A percentile compares a stretch with the other conserved stretches of the same genome.
These are phyloP conservation scores for Thyatira batis DNA, from an alignment of 2,888 invertebrate genomes.

Conservation along the genomic window DNA sequence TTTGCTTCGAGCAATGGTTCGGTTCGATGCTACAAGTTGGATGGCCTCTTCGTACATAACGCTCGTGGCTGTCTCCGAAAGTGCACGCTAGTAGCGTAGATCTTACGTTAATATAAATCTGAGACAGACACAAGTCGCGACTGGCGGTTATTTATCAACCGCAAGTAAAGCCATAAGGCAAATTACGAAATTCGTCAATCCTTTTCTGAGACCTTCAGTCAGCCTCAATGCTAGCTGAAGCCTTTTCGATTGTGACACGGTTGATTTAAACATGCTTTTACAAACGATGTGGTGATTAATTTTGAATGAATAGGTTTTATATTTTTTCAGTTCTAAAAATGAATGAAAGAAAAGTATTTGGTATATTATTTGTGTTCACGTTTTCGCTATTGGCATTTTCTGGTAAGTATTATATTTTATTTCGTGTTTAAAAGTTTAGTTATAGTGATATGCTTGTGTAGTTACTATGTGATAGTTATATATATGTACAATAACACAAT, in stretches of 20 bases:
- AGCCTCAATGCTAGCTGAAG: slow-evolving; percentile 63
- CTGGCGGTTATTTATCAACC: slow-evolving; percentile 45
- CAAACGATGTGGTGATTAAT: slow-evolving; percentile 55
- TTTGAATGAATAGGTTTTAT: slow-evolving; percentile 37
- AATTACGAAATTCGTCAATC: slow-evolving; percentile 63
- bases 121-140: slow-evolving; percentile 26
- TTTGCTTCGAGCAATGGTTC: not conserved
- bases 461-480: too few species aligned
- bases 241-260: slow-evolving; percentile 52
- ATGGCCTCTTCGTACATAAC: slow-evolving; percentile 55
- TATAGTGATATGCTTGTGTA: too few species aligned
- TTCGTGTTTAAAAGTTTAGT: too few species aligned
- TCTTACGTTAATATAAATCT: slow-evolving; percentile 46
- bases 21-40: slow-evolving; percentile 29
- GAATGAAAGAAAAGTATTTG: slow-evolving; percentile 47
- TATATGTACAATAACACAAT: too few species aligned
- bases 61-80: slow-evolving; percentile 61
- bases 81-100: slow-evolving; percentile 59
- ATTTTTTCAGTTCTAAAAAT: slow-evolving; percentile 43
- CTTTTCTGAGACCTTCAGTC: slow-evolving; percentile 57
- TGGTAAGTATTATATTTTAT: slow-evolving; percentile 46
- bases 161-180: slow-evolving; percentile 44
- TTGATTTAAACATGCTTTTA: slow-evolving; percentile 53
- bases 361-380: slow-evolving; percentile 46
- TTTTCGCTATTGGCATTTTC: slow-evolving; percentile 48